Evolutionary conservation across 2,113 vertebrate species (phyloP).

Genomic region (Vulpes ferrilata): DNA sequence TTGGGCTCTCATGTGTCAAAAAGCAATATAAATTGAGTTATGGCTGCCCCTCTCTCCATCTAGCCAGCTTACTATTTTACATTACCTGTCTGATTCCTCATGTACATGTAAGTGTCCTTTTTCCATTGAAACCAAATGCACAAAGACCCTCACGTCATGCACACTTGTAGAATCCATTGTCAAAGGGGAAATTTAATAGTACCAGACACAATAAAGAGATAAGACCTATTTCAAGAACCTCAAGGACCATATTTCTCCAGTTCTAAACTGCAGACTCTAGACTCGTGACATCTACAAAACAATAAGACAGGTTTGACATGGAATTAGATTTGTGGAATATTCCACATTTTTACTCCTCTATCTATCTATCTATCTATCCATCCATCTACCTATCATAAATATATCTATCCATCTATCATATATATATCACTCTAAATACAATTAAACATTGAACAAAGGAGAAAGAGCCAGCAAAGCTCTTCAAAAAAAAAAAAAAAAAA

Average conservation of each 20-base stretch:
- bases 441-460: background rate
- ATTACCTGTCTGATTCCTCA: background rate
- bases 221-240: background rate
- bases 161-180: background rate
- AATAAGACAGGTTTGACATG: background rate
- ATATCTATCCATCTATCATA: background rate
- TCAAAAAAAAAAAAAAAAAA: too few species aligned
- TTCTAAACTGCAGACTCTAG: background rate
- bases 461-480: background rate
- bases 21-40: background rate
- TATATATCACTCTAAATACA: background rate
- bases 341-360: background rate
- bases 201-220: background rate
- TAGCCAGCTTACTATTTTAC: background rate
- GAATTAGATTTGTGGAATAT: background rate
- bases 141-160: background rate
- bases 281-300: background rate
- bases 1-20: background rate
- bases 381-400: background rate
- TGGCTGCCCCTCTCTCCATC: background rate
- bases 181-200: background rate
- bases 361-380: background rate
- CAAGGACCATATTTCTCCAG: background rate
- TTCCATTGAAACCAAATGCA: background rate
- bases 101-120: background rate